Conservation (phyloP, 2,797 vertebrate genomes). For the Notamacropus eugenii region DNA sequence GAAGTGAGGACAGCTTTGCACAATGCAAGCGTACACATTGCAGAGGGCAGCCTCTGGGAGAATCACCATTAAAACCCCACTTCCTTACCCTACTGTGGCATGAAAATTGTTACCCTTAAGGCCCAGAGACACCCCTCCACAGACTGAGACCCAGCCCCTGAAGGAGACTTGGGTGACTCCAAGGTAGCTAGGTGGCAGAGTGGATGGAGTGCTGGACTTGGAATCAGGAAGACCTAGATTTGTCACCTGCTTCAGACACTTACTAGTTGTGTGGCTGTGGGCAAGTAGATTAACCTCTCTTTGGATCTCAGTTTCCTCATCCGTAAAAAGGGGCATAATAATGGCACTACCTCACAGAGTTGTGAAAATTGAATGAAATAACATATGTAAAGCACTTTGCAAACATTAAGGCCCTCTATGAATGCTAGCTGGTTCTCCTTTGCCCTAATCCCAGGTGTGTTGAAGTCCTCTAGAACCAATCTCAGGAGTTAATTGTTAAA, state of each 20-base stretch:
- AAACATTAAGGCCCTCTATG: background rate
- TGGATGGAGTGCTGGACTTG: background rate
- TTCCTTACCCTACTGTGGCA: background rate
- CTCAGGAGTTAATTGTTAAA: background rate
- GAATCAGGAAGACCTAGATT: background rate
- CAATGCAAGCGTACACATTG: background rate
- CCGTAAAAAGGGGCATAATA: background rate
- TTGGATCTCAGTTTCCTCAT: background rate
- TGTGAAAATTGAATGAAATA: background rate
- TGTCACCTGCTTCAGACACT: background rate
- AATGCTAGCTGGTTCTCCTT: background rate
- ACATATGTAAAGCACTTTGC: background rate
- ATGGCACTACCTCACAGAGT: background rate
- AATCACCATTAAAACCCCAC: background rate
- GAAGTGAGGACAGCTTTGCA: background rate
- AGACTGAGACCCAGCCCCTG: background rate
- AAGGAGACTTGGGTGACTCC: background rate
- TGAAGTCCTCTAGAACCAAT: background rate
- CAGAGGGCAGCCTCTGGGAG: background rate
- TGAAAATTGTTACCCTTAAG: background rate
- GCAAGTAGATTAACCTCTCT: background rate
- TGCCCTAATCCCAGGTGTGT: background rate
- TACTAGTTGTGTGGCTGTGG: background rate
- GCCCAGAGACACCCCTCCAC: background rate
- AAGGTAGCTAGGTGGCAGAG: background rate